Evolutionary conservation across 2,888 invertebrate genomes (phyloP).

Genomic region (Athalia rosae): DNA sequence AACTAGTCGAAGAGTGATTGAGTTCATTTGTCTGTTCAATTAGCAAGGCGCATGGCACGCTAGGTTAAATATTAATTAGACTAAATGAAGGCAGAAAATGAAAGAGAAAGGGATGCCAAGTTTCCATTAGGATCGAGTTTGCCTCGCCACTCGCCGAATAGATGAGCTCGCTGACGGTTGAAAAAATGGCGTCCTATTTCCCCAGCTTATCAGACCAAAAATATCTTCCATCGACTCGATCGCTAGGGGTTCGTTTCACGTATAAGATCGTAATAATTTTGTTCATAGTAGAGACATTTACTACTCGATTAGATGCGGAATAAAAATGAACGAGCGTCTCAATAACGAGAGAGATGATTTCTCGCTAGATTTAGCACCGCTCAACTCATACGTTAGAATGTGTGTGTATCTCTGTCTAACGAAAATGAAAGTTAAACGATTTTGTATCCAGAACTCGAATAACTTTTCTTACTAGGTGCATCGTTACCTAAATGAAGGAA

Average conservation of each 20-base stretch:
- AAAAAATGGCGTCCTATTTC: conserved; percentile 37
- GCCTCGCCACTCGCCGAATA: conserved; percentile 1
- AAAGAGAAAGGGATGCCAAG: conserved; percentile 1
- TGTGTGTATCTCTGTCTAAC: too few relatives aligned
- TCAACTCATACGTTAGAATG: neutral
- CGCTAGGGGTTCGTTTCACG: neutral
- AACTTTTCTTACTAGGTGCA: too few relatives aligned
- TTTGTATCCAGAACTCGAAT: too few relatives aligned
- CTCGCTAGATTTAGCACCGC: neutral
- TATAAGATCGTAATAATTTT: conserved; percentile 25
- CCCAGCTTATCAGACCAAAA: conserved; percentile 26
- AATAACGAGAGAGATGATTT: conserved; percentile 14
- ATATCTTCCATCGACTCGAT: conserved; percentile 16
- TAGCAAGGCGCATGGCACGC: conserved; percentile 33
- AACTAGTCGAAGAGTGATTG: conserved; percentile 29
- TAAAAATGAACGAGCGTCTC: conserved; percentile 23
- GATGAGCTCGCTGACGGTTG: conserved; percentile 41
- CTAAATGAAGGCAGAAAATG: conserved; percentile 32
- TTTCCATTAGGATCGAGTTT: conserved; percentile 34
- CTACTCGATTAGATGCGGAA: conserved; percentile 1
- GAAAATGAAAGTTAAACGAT: too few relatives aligned
- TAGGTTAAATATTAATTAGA: conserved; percentile 37
- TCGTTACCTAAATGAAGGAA: too few relatives aligned
- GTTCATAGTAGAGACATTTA: conserved; percentile 15
- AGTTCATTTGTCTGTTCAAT: conserved; percentile 35